Conservation (phyloP, 2,888 invertebrate genomes). For the Zhuqinia jingwanae region DNA sequence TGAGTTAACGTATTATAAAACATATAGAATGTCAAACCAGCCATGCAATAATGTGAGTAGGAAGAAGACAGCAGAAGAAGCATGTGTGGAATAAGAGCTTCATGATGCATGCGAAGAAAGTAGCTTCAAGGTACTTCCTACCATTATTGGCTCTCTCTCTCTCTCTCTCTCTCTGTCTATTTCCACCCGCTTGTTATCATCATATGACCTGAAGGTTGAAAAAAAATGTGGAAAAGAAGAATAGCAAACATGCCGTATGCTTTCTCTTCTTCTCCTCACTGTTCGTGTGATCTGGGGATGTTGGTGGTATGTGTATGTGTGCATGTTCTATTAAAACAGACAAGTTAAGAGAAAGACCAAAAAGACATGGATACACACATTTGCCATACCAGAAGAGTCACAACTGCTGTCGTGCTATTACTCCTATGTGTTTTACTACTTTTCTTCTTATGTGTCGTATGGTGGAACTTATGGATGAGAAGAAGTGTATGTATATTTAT, state of each 20-base stretch:
- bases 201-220: slow-evolving; percentile 42
- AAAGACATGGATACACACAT: slow-evolving; percentile 36
- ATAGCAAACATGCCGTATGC: slow-evolving; percentile 44
- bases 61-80: neutral
- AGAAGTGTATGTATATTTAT: slow-evolving; percentile 38
- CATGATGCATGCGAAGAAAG: slow-evolving; percentile 45
- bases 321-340: slow-evolving; percentile 51
- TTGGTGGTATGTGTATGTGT: slow-evolving; percentile 26
- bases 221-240: slow-evolving; percentile 21
- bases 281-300: neutral
- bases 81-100: slow-evolving; percentile 37
- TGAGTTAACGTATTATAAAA: slow-evolving; percentile 4
- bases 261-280: slow-evolving; percentile 33
- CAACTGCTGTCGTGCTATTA: slow-evolving; percentile 11
- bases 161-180: slow-evolving; percentile 6
- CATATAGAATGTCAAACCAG: slow-evolving; percentile 32
- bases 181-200: slow-evolving; percentile 1
- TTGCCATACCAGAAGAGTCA: slow-evolving; percentile 46
- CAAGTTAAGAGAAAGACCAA: slow-evolving; percentile 42
- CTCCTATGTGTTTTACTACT: neutral
- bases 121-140: slow-evolving; percentile 46
- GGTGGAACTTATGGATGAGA: neutral
- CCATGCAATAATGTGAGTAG: slow-evolving; percentile 36
- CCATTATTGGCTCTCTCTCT: slow-evolving; percentile 40
- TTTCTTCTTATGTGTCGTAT: no score